Percentiles rank a stretch among this genome's conserved stretches.
Conservation (phyloP, 2,888 invertebrate species). For the Zaprionus obscuricornis region DNA sequence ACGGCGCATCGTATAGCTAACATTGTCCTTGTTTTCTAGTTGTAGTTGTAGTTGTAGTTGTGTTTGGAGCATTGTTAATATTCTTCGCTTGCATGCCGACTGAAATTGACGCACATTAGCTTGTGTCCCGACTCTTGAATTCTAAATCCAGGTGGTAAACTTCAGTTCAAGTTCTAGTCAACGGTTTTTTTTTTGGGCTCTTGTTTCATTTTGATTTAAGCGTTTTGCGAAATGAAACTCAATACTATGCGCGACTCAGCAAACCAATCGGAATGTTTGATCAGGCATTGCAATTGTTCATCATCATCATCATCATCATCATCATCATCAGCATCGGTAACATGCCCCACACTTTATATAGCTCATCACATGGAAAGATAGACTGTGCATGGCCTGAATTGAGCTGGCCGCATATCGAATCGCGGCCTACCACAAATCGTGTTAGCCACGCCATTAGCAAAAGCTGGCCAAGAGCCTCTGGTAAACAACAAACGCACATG, state of each 20-base stretch:
- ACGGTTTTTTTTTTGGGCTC: no score
- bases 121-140: constrained; percentile 9
- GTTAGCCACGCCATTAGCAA: constrained; percentile 77
- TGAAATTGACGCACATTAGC: constrained; percentile 67
- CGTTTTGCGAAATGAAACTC: constrained; percentile 26
- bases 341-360: no score
- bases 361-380: no score
- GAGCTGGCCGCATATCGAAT: constrained; percentile 43
- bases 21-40: constrained; percentile 48
- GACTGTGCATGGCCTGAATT: constrained; percentile 7
- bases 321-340: no score
- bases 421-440: constrained; percentile 67
- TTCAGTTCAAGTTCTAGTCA: neutral
- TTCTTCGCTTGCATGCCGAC: constrained; percentile 47
- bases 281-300: constrained; percentile 63
- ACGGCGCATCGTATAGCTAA: constrained; percentile 47
- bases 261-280: constrained; percentile 71
- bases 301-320: no score
- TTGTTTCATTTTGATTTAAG: constrained; percentile 23
- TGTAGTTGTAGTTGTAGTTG: constrained; percentile 30
- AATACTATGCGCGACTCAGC: constrained; percentile 26
- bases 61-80: constrained; percentile 64
- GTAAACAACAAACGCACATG: constrained; percentile 46
- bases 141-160: neutral
- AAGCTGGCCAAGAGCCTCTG: constrained; percentile 55